Percentiles rank a stretch among this genome's conserved stretches.
Conservation (phyloP, 2,113 vertebrate genomes). For the Hippocampus barbouri region DNA sequence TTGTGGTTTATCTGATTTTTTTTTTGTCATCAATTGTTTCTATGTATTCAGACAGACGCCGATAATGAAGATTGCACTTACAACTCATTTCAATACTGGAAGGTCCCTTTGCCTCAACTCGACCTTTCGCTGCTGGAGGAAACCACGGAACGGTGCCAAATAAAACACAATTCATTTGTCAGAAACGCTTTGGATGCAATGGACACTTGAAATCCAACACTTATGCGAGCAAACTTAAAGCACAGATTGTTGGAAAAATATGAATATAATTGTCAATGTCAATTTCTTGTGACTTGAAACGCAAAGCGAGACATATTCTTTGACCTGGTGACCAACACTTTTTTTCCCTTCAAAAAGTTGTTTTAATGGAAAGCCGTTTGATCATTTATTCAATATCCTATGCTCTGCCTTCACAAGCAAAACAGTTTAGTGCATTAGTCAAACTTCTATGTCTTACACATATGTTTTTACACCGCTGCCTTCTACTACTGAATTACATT, state of each 20-base stretch:
- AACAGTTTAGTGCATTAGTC: neutral
- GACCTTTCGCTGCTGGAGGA: constrained; percentile 80
- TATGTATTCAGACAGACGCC: constrained; percentile 25
- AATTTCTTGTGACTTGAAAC: neutral
- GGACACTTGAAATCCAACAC: constrained; percentile 79
- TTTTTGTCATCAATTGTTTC: too few species aligned
- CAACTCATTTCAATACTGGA: constrained; percentile 93
- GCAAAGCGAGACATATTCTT: neutral
- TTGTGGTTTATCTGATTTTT: too few species aligned
- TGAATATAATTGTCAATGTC: neutral
- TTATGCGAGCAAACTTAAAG: neutral
- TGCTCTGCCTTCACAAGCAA: neutral
- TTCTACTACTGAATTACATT: too few species aligned
- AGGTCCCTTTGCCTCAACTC: constrained; percentile 79
- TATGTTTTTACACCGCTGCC: too few species aligned
- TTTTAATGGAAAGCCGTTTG: neutral
- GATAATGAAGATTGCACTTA: constrained; percentile 74
- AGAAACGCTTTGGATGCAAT: constrained; percentile 73
- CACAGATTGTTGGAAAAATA: neutral
- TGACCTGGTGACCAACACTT: too few species aligned
- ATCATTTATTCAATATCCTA: too few species aligned
- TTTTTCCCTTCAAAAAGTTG: neutral
- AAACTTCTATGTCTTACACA: too few species aligned
- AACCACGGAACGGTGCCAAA: neutral
- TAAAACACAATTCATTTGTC: constrained; percentile 35